Evolutionary conservation across 64 coral and sea anemone species (phyloP).

Genomic region (Montipora capricornis): DNA sequence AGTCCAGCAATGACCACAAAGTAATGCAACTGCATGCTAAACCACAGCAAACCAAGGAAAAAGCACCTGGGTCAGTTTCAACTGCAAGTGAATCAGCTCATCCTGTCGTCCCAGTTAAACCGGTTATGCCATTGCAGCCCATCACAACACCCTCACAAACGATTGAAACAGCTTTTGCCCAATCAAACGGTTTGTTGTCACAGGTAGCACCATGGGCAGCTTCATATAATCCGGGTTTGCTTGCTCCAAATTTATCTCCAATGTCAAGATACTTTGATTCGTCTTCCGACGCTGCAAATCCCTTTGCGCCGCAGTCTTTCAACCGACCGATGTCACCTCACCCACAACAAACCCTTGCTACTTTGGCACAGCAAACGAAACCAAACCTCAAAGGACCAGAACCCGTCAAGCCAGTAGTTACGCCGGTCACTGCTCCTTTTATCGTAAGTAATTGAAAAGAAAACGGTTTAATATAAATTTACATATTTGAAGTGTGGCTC

Average conservation of each 20-base stretch:
- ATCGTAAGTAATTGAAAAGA: constrained; percentile 13
- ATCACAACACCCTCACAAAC: not conserved
- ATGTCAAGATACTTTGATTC: constrained; percentile 38
- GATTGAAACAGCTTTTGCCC: constrained; percentile 10
- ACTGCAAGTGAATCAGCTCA: not conserved
- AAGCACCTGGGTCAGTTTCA: not conserved
- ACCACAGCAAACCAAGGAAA: not conserved
- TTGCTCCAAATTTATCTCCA: not conserved
- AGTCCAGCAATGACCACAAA: not conserved
- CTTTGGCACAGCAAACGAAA: not conserved
- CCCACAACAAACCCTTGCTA: not conserved
- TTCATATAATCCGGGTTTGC: not conserved
- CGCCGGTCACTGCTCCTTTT: not conserved
- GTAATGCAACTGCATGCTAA: not conserved
- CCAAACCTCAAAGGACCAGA: not conserved
- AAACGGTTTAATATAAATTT: not conserved
- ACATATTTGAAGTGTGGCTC: too few relatives aligned
- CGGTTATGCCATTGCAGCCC: not conserved
- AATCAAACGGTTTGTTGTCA: constrained; percentile 31
- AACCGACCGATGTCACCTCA: not conserved
- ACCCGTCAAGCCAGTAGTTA: not conserved
- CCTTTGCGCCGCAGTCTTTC: constrained; percentile 4
- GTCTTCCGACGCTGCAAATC: not conserved
- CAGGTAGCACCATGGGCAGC: constrained; percentile 21
- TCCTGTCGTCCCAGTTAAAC: not conserved